These are phyloP conservation scores for Cataglyphis altisquamis DNA, from an alignment of 2,888 invertebrate genomes.

Conservation along the genomic window DNA sequence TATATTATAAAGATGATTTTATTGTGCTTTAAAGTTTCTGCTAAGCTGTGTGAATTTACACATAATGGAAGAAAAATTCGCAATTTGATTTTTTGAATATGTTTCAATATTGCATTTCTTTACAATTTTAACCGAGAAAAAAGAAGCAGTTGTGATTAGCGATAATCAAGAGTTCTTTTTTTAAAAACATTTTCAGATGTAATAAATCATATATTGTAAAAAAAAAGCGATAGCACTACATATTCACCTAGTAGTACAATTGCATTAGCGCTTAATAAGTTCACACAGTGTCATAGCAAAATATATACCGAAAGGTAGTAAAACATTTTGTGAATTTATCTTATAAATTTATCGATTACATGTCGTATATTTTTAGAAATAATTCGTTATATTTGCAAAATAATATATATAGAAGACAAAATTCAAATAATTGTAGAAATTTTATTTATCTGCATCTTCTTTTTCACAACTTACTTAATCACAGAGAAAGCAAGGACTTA, in stretches of 20 bases:
- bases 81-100: too few species aligned
- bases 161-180: not conserved
- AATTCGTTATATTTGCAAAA: slow-evolving; percentile 33
- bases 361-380: slow-evolving; percentile 42
- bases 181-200: not conserved
- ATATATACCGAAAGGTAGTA: not conserved
- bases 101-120: not conserved
- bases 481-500: slow-evolving; percentile 6
- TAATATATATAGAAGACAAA: slow-evolving; percentile 41
- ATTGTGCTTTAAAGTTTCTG: not conserved
- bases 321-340: slow-evolving; percentile 31
- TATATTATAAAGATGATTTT: not conserved
- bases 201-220: not conserved
- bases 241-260: slow-evolving; percentile 1
- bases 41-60: not conserved
- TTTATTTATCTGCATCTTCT: slow-evolving; percentile 5
- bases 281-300: not conserved
- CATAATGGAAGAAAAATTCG: not conserved
- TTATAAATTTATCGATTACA: slow-evolving; percentile 16
- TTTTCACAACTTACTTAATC: slow-evolving; percentile 34
- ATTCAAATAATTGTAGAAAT: slow-evolving; percentile 24
- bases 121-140: not conserved
- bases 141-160: not conserved
- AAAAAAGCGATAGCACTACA: slow-evolving; percentile 2
- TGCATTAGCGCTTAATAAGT: slow-evolving; percentile 29